Percentiles rank a stretch among this genome's conserved stretches.
phyloP scores from a whole-genome alignment of 2,888 invertebrate species.

The Trissolcus brochymenae region DNA sequence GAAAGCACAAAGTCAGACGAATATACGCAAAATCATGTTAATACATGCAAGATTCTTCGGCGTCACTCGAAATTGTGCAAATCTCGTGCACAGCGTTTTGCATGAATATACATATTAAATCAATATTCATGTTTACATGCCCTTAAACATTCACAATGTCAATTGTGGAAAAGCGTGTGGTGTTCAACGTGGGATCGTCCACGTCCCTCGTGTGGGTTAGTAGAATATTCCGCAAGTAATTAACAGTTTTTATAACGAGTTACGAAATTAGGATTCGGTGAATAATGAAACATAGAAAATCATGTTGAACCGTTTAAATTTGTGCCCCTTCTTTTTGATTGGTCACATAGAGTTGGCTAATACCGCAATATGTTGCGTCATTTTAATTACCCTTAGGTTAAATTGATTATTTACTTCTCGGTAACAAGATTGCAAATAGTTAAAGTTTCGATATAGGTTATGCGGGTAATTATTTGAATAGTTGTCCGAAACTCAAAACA shows the following conservation, averaged over 20 bases:
- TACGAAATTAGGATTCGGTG: no score
- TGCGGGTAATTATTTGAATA: conserved; percentile 49
- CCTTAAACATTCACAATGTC: conserved; percentile 33
- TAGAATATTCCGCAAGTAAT: conserved; percentile 2
- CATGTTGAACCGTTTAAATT: not conserved
- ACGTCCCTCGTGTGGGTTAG: not conserved
- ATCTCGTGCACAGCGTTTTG: conserved; percentile 38
- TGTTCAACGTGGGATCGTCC: not conserved
- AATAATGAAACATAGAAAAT: no score
- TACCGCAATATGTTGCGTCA: conserved; percentile 8
- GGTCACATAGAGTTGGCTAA: not conserved
- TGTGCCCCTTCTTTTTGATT: not conserved
- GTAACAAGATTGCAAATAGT: conserved; percentile 42
- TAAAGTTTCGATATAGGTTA: conserved; percentile 48
- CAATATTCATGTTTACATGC: conserved; percentile 42
- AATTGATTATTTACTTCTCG: conserved; percentile 44
- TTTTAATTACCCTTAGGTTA: conserved; percentile 23
- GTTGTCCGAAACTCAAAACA: conserved; percentile 49
- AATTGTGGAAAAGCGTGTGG: conserved; percentile 1
- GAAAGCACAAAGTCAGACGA: conserved; percentile 19
- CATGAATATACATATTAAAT: conserved; percentile 44
- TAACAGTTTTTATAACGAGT: not conserved
- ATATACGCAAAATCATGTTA: conserved; percentile 43
- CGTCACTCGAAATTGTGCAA: conserved; percentile 50
- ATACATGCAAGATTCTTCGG: conserved; percentile 42